Evolutionary conservation across 2,797 vertebrate species (phyloP), one percentile per base, ranked within the genome.

Genomic region (Sandelia bainsii): DNA sequence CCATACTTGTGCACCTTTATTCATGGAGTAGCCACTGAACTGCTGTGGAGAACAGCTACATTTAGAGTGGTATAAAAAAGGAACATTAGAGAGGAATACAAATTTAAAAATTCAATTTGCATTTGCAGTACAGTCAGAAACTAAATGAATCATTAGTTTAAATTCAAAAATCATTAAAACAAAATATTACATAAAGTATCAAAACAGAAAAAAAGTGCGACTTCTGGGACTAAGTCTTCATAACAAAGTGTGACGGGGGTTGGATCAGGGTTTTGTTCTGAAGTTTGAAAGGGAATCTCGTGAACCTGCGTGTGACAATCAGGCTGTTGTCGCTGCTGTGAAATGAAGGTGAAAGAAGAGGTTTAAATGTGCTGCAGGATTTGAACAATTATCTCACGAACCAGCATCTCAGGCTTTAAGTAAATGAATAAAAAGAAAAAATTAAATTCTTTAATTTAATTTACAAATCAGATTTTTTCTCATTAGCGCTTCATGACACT

Each of bases 401-500:
- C 82, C 80, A 80, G 88, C 93, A 91, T 93, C 93, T 94, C 90
- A 87, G 51, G 49, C 57, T 58, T 27, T 19, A 27, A 65, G 65
- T 20, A 73, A 65, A 65, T 52, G 1, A 77, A 72, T 91, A 87
- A 52, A 68, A 65, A 90, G 89, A 93, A 92, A 88, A 89, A 50
- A 69, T 27, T 9, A 89, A 89, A 90, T 91, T 91, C 88, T 90
- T 61, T 77, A 72, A 90, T 93, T 94, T 91, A 90, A 92, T 91
- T 94, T 93, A 85, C 90, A 77, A 78, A 40, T 83, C 89, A 92
- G 88, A 93, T 93, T 88, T 93, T 91, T 89, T 83, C 91, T 94
- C 88, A 89, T 95, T 92, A 94, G 91, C 66, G 45, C 88, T 91
- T 91, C 57, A 76, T 93, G 93, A 89, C 84, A 85, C 89, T 91